A percentile compares a stretch with the other conserved stretches of the same genome.
Evolutionary conservation across 2,888 invertebrate species (phyloP).

Genomic region (Zelleria hepariella): DNA sequence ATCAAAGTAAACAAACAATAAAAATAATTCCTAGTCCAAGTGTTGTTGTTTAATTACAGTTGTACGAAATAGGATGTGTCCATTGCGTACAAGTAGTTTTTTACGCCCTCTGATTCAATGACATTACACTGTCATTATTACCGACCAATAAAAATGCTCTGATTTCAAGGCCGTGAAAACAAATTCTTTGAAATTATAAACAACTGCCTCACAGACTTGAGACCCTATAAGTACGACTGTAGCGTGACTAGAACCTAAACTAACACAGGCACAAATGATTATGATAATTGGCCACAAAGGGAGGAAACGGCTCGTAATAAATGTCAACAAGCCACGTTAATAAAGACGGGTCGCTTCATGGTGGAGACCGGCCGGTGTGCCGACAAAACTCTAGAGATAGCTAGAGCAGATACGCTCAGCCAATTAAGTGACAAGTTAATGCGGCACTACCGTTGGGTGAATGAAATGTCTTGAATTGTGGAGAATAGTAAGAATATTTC

Average conservation of each 20-base stretch:
- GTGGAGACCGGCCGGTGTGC: slow-evolving; percentile 7
- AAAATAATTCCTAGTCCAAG: too few relatives aligned
- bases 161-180: too few relatives aligned
- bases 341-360: slow-evolving; percentile 19
- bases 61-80: too few relatives aligned
- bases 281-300: slow-evolving; percentile 39
- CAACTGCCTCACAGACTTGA: too few relatives aligned
- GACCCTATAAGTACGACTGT: too few relatives aligned
- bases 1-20: too few relatives aligned
- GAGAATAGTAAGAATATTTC: background rate
- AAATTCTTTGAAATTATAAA: too few relatives aligned
- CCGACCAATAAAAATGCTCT: too few relatives aligned
- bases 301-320: slow-evolving; percentile 35
- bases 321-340: slow-evolving; percentile 26
- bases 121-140: too few relatives aligned
- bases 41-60: too few relatives aligned
- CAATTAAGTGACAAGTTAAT: background rate
- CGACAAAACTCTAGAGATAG: slow-evolving; percentile 1
- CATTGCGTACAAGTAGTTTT: too few relatives aligned
- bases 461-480: background rate
- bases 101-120: too few relatives aligned
- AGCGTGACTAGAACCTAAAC: background rate
- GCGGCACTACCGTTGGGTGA: background rate
- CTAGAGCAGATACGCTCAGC: background rate
- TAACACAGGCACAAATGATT: slow-evolving; percentile 15